A percentile compares a stretch with the other conserved stretches of the same genome.
Conservation (phyloP, 2,113 vertebrate species). For the Zingel zingel region DNA sequence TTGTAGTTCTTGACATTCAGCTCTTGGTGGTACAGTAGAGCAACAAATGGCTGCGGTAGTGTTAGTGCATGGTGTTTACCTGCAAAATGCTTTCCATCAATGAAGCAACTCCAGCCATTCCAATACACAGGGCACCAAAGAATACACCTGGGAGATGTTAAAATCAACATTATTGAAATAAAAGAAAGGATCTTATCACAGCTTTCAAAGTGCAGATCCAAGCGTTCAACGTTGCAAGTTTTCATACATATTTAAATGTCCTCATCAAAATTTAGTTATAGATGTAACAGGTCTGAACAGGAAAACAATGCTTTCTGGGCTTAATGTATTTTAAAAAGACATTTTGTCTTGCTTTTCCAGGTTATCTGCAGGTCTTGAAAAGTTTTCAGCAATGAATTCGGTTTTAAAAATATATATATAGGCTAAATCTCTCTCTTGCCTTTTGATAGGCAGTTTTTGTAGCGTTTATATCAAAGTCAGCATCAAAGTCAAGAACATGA, state of each 20-base stretch:
- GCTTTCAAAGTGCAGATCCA: background rate
- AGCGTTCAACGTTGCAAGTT: background rate
- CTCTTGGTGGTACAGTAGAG: slow-evolving; percentile 53
- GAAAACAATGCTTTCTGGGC: too few species aligned
- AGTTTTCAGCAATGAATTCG: background rate
- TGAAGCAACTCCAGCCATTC: slow-evolving; percentile 94
- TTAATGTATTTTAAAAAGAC: background rate
- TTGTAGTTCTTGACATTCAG: slow-evolving; percentile 38
- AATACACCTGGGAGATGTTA: slow-evolving; percentile 87
- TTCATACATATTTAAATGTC: background rate
- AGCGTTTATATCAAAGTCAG: background rate
- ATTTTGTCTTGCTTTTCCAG: background rate
- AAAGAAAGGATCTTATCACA: background rate
- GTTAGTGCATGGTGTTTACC: slow-evolving; percentile 77
- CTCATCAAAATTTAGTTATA: background rate
- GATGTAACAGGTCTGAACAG: background rate
- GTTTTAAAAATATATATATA: background rate
- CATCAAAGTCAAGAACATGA: too few species aligned
- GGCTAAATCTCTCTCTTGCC: too few species aligned
- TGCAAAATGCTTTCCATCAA: slow-evolving; percentile 91
- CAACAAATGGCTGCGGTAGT: background rate
- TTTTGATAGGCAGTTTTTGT: background rate
- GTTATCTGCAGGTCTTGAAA: background rate
- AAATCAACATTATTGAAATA: background rate
- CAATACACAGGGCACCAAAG: slow-evolving; percentile 92